Evolutionary conservation across 1,140 invertebrate genomes (phyloP), one percentile per base, ranked within the genome.

Genomic region (Microvelia longipes): DNA sequence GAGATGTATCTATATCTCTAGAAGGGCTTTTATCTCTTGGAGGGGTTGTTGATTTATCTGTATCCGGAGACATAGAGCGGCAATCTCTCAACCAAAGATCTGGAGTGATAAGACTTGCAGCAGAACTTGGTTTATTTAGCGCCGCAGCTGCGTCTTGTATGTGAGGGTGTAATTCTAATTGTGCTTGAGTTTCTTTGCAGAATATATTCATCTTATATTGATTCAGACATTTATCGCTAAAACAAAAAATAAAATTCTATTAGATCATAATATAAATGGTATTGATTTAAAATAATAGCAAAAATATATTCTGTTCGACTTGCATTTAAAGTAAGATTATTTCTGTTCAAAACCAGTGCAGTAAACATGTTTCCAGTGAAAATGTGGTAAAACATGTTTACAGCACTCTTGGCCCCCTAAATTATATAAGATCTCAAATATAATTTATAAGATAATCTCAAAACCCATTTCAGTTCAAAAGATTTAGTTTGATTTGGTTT

Each of bases 131-230:
- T 60, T 81, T 75, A 63, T 80, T 77, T 25, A 73, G 75, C 13
- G 77, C 76, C 1, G 29, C 65, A 25, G 62, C 27, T 13, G 67
- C n/a, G 13, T 81, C 81, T 29, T 83, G 81, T 62, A 89, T 76
- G 76, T 90, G 87, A 0, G 88, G 88, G 76, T 92, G 90, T 73
- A 92, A 85, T 77, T 92, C 89, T 61, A 94, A 83, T 78, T 94
- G 92, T 1, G 92, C 90, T 78, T 92, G 88, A 1, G 92, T 93
- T 79, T 94, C 92, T 28, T 89, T 87, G 80, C 92, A 94, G 79
- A 95, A 96, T 72, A 94, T 93, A 77, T 94, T 91, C 92, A 96
- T 94, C 82, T 96, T 95, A 81, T 94, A 96, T 79, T 94, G 92
- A 77, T 94, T 94, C 64, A 95, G 82, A 77, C 93, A 96, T 82